A percentile compares a stretch with the other conserved stretches of the same genome.
Evolutionary conservation across 1,140 invertebrate genomes (phyloP).

Genomic region (Apis florea): DNA sequence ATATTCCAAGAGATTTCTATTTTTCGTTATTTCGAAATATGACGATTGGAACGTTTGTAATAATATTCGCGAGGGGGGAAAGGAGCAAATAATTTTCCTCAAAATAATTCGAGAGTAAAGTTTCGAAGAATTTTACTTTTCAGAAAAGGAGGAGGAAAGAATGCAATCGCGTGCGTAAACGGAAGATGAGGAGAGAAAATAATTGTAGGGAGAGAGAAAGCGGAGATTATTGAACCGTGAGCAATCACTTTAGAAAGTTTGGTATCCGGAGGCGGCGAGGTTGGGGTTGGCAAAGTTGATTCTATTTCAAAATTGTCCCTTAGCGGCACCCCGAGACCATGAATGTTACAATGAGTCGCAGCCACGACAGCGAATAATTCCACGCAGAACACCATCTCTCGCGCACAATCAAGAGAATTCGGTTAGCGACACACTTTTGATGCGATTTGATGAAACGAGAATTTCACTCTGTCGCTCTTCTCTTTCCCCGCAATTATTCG

Average conservation of each 20-base stretch:
- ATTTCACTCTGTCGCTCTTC: neutral
- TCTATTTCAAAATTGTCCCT: constrained; percentile 28
- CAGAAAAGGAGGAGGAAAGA: no score
- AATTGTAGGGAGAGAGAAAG: neutral
- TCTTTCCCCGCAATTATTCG: constrained; percentile 15
- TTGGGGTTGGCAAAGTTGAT: constrained; percentile 4
- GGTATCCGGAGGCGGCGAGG: neutral
- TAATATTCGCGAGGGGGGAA: no score
- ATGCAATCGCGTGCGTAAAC: neutral
- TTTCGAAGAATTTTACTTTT: no score
- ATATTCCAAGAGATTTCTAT: constrained; percentile 1
- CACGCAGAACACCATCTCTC: constrained; percentile 19
- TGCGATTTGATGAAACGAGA: constrained; percentile 28
- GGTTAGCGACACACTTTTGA: constrained; percentile 41
- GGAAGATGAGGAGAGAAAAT: no score
- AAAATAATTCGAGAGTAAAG: no score
- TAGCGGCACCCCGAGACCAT: neutral
- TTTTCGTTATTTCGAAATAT: no score
- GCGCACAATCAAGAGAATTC: constrained; percentile 38
- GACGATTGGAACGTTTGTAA: no score
- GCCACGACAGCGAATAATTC: constrained; percentile 41
- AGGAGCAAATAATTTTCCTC: no score
- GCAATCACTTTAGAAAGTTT: constrained; percentile 12
- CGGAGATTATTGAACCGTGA: neutral
- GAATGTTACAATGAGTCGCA: constrained; percentile 25